Base-by-base conservation (phyloP, 2,888 invertebrate genomes). In the Xylota segnis region DNA sequence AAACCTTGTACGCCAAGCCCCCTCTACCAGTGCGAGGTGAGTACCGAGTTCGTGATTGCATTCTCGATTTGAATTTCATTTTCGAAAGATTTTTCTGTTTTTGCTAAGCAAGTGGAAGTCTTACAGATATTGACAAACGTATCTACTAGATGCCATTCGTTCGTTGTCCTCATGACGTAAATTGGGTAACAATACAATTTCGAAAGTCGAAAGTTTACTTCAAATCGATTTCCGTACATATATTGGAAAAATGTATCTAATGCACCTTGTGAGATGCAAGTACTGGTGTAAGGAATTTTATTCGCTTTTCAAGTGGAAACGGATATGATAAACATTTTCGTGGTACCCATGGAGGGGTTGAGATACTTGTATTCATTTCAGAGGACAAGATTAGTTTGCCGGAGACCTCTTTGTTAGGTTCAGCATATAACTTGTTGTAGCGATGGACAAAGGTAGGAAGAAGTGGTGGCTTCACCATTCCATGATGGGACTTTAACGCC, bases 61-160 rank as follows among this genome's bases (percentile, higher is more conserved):
- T 61, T 74, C 75, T 75, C 81, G 59, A 75, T 75, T 74, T 61
- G 68, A 68, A 81, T 68, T 75, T 81, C 75, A 75, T 81, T 68
- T 14, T 59, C 23, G 43, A 43, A 59, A 29, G 45, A 61, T 58
- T 68, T n/a, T 56, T 54, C 23, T 23, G 58, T 71, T 59, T 47
- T 40, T 12, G 56, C 54, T 45, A 52, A 27, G 52, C 52, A 54
- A 71, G 47, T 37, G 37, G 18, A 78, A 71, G 56, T 45, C 23
- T n/a, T 63, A 5, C 61, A 56, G 63, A 71, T 61, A 32, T 45
- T 78, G 16, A 52, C 59, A 68, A 52, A 47, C 59, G 14, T 32
- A 68, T 47, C 18, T 18, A 18, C 34, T 37, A 23, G 10, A 14
- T 14, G 18, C 23, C 32, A 10, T 23, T 47, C 40, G 14, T 23